phyloP scores from a whole-genome alignment of 2,797 vertebrate genomes.

The Botia almorhae region DNA sequence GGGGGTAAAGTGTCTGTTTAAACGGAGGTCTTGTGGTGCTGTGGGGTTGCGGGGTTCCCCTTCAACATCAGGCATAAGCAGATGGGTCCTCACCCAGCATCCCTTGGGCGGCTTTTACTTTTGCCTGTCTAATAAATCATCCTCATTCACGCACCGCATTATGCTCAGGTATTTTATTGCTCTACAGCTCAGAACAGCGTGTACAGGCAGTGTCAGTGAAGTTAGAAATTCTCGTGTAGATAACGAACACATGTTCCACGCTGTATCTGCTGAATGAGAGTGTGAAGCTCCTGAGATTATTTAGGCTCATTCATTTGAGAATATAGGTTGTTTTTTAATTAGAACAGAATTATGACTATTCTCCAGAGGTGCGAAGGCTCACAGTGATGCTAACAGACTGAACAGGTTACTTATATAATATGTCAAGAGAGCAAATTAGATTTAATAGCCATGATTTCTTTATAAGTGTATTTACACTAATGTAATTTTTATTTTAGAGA shows the following conservation, averaged over 20 bases:
- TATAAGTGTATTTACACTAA: constrained; percentile 11
- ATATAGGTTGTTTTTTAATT: constrained; percentile 13
- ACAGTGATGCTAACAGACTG: background rate
- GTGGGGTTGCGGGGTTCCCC: constrained; percentile 18
- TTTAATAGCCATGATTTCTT: constrained; percentile 14
- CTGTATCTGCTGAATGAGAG: constrained; percentile 3
- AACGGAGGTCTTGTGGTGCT: constrained; percentile 11
- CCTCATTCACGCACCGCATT: constrained; percentile 40
- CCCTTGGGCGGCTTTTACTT: constrained; percentile 56
- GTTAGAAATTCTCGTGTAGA: constrained; percentile 15
- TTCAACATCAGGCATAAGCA: constrained; percentile 40
- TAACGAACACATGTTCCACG: constrained; percentile 17
- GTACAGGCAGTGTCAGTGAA: background rate
- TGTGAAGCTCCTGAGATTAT: constrained; percentile 4
- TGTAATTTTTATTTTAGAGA: background rate
- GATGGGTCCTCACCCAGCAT: constrained; percentile 43
- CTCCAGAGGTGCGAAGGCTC: background rate
- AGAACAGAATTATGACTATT: background rate
- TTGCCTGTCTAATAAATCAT: constrained; percentile 58
- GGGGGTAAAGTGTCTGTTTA: constrained; percentile 32
- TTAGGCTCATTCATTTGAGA: background rate
- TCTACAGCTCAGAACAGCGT: constrained; percentile 1
- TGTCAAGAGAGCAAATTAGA: background rate
- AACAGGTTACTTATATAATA: constrained; percentile 3
- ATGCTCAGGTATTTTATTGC: constrained; percentile 48